Percentiles rank a stretch among this genome's conserved stretches.
Conservation (phyloP, 2,113 vertebrate species). For the Leiothrix lutea region DNA sequence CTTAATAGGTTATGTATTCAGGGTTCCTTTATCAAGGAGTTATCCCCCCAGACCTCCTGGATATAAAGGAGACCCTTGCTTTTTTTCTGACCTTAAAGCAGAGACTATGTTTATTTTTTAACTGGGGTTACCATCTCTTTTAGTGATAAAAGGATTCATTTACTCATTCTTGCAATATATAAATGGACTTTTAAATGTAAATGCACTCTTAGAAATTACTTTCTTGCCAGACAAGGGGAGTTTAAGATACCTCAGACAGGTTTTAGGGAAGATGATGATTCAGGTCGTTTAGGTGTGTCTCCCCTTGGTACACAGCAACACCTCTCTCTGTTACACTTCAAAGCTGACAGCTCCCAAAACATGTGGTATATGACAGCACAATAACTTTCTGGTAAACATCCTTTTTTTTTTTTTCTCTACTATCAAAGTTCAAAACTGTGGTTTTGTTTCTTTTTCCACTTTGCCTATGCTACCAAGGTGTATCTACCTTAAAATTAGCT, state of each 20-base stretch:
- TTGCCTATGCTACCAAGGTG: rapidly evolving
- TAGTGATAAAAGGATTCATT: not conserved
- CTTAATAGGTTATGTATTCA: not conserved
- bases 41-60: not conserved
- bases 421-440: not conserved
- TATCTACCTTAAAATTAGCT: not conserved
- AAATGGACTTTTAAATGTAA: not conserved
- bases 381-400: not conserved
- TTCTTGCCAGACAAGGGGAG: not conserved
- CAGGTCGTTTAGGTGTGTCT: not conserved
- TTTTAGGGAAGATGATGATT: not conserved
- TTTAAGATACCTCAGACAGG: not conserved
- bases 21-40: not conserved
- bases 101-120: not conserved
- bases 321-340: not conserved
- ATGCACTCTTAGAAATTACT: not conserved
- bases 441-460: not conserved
- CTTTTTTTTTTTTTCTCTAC: not conserved
- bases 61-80: not conserved
- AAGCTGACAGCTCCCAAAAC: not conserved
- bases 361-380: not conserved
- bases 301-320: not conserved
- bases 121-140: not conserved
- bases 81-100: not conserved
- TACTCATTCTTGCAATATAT: not conserved